Percentiles rank a stretch among this genome's conserved stretches.
phyloP scores from a whole-genome alignment of 2,888 invertebrate species.

The Hedya salicella region DNA sequence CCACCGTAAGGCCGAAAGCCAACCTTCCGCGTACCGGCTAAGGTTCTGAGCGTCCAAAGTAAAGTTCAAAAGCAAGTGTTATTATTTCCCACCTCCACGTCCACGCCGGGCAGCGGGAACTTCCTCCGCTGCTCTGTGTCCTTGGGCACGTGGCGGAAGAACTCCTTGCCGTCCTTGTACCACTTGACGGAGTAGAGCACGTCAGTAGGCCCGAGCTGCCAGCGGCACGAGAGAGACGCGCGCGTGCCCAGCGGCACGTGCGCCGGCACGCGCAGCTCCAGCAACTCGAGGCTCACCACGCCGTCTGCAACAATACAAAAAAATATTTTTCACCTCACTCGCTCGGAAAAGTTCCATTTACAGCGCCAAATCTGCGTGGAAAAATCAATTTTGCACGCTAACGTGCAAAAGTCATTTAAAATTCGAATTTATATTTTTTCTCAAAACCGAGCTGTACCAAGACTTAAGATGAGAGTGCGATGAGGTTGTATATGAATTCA shows the following conservation, averaged over 20 bases:
- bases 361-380: too few species aligned
- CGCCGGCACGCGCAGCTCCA: slow-evolving; percentile 92
- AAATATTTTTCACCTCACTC: not conserved
- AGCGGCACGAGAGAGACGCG: slow-evolving; percentile 91
- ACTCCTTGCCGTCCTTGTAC: slow-evolving; percentile 96
- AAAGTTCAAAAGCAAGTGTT: too few species aligned
- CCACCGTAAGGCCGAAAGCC: too few species aligned
- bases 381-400: too few species aligned
- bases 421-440: too few species aligned
- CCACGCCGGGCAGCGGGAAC: slow-evolving; percentile 92
- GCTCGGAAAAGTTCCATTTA: too few species aligned
- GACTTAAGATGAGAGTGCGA: too few species aligned
- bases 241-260: slow-evolving; percentile 92
- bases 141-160: slow-evolving; percentile 93
- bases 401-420: too few species aligned
- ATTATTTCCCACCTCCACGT: slow-evolving; percentile 88
- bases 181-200: slow-evolving; percentile 95
- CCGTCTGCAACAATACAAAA: slow-evolving; percentile 59
- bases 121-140: slow-evolving; percentile 92
- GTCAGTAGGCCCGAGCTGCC: slow-evolving; percentile 91
- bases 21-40: too few species aligned
- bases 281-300: slow-evolving; percentile 86
- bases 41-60: too few species aligned
- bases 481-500: too few species aligned
- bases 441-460: too few species aligned